A percentile compares a stretch with the other conserved stretches of the same genome.
Conservation (phyloP, 37 sponge, comb jelly and placozoan species). For the Aplysina aerophoba region DNA sequence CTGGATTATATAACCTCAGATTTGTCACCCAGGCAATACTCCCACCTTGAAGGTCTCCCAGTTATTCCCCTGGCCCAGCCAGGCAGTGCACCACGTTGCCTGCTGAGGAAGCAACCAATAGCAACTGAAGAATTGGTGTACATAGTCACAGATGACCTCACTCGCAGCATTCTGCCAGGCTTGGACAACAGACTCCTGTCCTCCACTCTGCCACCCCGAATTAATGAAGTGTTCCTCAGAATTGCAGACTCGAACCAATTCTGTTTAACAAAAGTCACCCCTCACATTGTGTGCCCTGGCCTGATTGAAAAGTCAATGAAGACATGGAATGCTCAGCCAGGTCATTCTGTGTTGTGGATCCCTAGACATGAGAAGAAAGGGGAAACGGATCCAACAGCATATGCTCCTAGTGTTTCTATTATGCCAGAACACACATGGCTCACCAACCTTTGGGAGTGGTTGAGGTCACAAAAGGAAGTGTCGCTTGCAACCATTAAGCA, state of each 20-base stretch:
- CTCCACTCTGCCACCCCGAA: not conserved
- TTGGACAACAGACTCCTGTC: not conserved
- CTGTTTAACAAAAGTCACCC: not conserved
- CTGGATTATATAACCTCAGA: constrained; percentile 46
- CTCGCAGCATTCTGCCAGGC: not conserved
- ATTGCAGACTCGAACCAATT: not conserved
- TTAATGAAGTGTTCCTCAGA: not conserved
- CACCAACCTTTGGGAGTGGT: constrained; percentile 55
- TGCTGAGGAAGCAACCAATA: not conserved
- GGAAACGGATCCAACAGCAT: too few relatives aligned
- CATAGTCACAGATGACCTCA: constrained; percentile 3
- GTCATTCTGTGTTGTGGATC: constrained; percentile 25
- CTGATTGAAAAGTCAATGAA: constrained; percentile 37
- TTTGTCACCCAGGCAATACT: not conserved
- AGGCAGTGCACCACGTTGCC: not conserved
- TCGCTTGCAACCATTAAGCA: not conserved
- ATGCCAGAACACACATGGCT: constrained; percentile 50
- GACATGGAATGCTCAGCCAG: constrained; percentile 26
- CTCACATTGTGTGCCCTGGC: constrained; percentile 8
- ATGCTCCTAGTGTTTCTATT: too few relatives aligned
- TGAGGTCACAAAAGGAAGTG: not conserved
- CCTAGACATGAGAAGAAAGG: constrained; percentile 17
- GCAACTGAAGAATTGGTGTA: not conserved
- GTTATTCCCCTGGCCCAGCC: constrained; percentile 34
- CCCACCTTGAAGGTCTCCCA: constrained; percentile 17